Evolutionary conservation across 2,888 invertebrate genomes (phyloP).

Genomic region (Tolmerus cingulatus): DNA sequence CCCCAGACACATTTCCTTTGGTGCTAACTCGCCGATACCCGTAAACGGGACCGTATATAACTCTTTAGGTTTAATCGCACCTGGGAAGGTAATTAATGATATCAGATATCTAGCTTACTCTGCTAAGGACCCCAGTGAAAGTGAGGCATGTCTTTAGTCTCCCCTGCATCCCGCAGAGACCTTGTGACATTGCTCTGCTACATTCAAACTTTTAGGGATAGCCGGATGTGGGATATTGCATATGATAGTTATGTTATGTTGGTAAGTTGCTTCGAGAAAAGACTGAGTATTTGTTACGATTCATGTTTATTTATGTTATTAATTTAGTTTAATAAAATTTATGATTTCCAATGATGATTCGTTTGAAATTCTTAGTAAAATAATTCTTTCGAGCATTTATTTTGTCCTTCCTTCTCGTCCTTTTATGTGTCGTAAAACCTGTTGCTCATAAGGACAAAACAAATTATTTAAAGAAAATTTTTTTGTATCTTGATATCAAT

Average conservation of each 20-base stretch:
- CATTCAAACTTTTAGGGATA: not conserved
- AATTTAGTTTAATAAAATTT: slow-evolving; percentile 4
- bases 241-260: not conserved
- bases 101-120: not conserved
- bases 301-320: slow-evolving; percentile 20
- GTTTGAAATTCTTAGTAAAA: not conserved
- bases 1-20: slow-evolving; percentile 75
- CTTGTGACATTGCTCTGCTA: not conserved
- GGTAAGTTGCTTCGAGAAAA: not conserved
- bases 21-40: slow-evolving; percentile 66
- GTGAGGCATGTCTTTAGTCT: not conserved
- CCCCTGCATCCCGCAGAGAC: not conserved
- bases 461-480: no score
- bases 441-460: no score
- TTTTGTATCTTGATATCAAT: no score
- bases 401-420: no score
- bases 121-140: not conserved
- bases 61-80: not conserved
- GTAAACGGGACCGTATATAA: not conserved
- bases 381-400: no score
- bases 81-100: not conserved
- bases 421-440: no score
- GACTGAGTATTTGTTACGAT: slow-evolving; percentile 26
- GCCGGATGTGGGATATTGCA: not conserved
- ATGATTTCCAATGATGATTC: not conserved